Conservation (phyloP, 2,797 vertebrate species). For the Ctenopoma multispine region DNA sequence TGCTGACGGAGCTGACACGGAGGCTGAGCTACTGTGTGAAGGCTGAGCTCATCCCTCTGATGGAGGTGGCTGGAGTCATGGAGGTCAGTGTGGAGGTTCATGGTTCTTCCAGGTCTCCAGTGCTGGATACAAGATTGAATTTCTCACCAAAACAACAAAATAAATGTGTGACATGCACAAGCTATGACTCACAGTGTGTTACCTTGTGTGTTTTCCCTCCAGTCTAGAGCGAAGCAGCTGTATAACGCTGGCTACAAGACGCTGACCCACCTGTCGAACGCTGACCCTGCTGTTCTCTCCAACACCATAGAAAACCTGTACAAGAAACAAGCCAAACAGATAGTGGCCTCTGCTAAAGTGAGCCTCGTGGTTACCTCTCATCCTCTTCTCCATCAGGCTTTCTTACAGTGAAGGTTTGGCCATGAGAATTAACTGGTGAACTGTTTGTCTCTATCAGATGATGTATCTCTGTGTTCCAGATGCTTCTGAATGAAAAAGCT, state of each 20-base stretch:
- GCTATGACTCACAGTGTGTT: no score
- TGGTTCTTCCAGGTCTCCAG: no score
- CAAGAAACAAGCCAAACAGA: conserved; percentile 89
- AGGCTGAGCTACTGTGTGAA: conserved; percentile 93
- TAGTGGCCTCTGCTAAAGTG: conserved; percentile 94
- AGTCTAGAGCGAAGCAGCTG: conserved; percentile 94
- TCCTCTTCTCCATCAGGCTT: neutral
- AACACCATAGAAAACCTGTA: conserved; percentile 86
- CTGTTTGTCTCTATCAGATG: conserved; percentile 25
- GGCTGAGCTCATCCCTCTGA: conserved; percentile 93
- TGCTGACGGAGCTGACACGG: conserved; percentile 90
- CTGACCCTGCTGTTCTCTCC: conserved; percentile 85
- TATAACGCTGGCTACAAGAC: conserved; percentile 91
- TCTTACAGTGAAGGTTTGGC: accelerated
- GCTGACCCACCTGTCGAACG: conserved; percentile 90
- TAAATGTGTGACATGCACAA: no score
- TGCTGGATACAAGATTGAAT: no score
- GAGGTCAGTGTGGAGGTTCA: conserved; percentile 83
- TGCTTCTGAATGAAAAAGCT: conserved; percentile 93
- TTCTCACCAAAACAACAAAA: no score
- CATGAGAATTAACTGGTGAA: neutral
- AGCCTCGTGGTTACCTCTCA: neutral
- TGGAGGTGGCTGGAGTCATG: conserved; percentile 95
- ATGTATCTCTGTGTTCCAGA: conserved; percentile 81
- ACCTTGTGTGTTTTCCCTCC: neutral